These are phyloP conservation scores for Beris morrisii DNA, from an alignment of 2,888 invertebrate genomes.

Conservation along the genomic window DNA sequence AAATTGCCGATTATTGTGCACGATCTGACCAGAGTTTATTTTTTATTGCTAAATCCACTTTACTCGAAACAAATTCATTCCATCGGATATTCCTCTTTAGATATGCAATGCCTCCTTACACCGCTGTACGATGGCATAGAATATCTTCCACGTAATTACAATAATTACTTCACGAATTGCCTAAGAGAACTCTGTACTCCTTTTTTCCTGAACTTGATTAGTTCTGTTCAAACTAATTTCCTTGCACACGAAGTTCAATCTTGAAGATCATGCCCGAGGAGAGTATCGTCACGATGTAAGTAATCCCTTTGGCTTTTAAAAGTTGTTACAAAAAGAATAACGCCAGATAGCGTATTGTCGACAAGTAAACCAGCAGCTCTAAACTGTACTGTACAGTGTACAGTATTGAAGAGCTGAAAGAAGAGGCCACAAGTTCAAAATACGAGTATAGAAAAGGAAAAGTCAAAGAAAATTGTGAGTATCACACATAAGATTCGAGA, in stretches of 20 bases:
- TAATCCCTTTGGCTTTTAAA: conserved; percentile 15
- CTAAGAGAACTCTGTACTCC: conserved; percentile 27
- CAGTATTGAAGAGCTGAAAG: conserved; percentile 17
- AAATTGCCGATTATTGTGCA: conserved; percentile 23
- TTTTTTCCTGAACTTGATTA: conserved; percentile 37
- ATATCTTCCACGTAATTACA: conserved; percentile 36
- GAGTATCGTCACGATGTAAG: conserved; percentile 33
- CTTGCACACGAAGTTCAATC: conserved; percentile 39
- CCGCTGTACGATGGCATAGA: background rate
- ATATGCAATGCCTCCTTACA: background rate
- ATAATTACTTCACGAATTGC: conserved; percentile 39
- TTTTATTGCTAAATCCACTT: background rate
- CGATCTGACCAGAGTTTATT: conserved; percentile 8
- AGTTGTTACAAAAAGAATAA: background rate
- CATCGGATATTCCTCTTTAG: background rate
- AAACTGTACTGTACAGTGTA: conserved; percentile 16
- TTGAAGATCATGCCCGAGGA: conserved; percentile 30
- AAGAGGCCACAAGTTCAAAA: background rate
- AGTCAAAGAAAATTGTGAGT: conserved; percentile 18
- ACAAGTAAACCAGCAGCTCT: conserved; percentile 1
- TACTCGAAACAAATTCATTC: background rate
- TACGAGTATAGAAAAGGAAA: conserved; percentile 15
- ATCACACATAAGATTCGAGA: conserved; percentile 20
- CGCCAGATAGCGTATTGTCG: conserved; percentile 9
- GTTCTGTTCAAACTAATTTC: conserved; percentile 38